phyloP scores from a whole-genome alignment of 2,797 vertebrate species.

The Lepus oiostolus region DNA sequence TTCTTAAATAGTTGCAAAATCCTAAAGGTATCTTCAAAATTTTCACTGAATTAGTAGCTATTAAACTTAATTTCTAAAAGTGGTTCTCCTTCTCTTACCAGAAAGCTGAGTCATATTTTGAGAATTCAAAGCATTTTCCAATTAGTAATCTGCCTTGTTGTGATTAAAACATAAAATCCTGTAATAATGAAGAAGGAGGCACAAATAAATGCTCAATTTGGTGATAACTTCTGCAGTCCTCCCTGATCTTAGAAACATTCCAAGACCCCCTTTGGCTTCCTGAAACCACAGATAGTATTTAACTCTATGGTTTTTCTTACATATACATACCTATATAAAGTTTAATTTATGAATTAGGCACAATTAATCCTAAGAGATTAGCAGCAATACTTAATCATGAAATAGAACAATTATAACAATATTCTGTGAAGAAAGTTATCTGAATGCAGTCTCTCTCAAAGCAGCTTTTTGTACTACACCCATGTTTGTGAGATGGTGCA shows the following conservation, averaged over 20 bases:
- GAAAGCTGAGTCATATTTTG: slow-evolving; percentile 41
- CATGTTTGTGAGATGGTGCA: not conserved
- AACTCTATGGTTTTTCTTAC: not conserved
- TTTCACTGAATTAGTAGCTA: slow-evolving; percentile 34
- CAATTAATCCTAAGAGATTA: not conserved
- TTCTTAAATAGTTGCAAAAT: slow-evolving; percentile 46
- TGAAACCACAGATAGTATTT: not conserved
- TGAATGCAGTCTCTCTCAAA: not conserved
- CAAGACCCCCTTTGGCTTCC: not conserved
- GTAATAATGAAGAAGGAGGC: not conserved
- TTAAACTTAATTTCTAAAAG: slow-evolving; percentile 59
- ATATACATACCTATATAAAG: not conserved
- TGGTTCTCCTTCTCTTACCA: not conserved
- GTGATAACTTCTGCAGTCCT: not conserved
- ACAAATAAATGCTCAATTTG: not conserved
- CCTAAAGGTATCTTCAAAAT: not conserved
- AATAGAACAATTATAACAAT: not conserved
- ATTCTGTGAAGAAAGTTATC: not conserved
- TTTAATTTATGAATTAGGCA: not conserved
- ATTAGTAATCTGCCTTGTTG: not conserved
- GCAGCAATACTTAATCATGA: not conserved
- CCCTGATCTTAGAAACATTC: not conserved
- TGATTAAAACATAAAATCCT: slow-evolving; percentile 46
- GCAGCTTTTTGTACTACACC: not conserved
- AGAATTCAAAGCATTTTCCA: not conserved